These are phyloP conservation scores for Rhodeus uyekii DNA, from an alignment of 2,797 vertebrate genomes.

Conservation along the genomic window DNA sequence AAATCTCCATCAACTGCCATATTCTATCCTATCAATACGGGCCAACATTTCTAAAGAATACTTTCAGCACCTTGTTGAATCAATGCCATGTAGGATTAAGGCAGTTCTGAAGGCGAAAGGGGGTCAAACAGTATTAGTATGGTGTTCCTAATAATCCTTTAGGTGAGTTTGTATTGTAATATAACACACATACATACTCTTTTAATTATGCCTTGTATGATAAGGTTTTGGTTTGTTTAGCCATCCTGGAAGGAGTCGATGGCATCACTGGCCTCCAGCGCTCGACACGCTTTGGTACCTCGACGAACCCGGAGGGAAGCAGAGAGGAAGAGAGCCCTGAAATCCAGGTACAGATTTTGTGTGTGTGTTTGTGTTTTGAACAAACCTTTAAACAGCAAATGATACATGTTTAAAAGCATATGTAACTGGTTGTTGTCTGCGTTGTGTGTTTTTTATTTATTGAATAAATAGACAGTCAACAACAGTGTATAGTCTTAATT, in stretches of 20 bases:
- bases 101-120: no score
- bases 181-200: background rate
- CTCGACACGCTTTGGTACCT: conserved; percentile 73
- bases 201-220: background rate
- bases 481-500: background rate
- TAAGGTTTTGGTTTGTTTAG: conserved; percentile 61
- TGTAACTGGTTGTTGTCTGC: background rate
- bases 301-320: conserved; percentile 63
- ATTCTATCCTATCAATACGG: no score
- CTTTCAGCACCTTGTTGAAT: no score
- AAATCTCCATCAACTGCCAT: no score
- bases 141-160: no score
- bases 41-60: no score
- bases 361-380: background rate
- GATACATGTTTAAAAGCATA: background rate
- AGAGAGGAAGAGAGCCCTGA: conserved; percentile 59
- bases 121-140: no score
- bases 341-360: conserved; percentile 48
- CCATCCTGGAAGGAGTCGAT: conserved; percentile 80
- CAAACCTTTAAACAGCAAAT: background rate
- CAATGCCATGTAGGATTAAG: no score
- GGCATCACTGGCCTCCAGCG: conserved; percentile 69
- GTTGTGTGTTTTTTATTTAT: background rate
- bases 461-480: background rate
- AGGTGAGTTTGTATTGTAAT: no score